Percentiles rank a stretch among this genome's conserved stretches.
Evolutionary conservation across 2,113 vertebrate species (phyloP).

Genomic region (Felis chaus): DNA sequence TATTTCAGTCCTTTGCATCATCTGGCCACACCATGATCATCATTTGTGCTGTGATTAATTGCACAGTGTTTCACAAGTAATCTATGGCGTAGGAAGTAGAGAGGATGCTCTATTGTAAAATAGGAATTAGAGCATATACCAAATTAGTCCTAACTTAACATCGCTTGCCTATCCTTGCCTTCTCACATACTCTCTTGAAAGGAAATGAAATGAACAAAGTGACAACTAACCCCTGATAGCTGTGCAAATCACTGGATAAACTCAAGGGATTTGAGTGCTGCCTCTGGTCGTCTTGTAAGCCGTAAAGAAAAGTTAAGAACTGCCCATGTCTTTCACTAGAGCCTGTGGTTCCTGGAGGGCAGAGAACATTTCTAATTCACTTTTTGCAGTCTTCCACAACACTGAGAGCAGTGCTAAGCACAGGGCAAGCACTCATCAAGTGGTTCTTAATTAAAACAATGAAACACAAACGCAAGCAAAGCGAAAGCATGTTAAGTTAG

Average conservation of each 20-base stretch:
- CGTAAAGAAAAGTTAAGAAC: not conserved
- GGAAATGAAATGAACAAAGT: not conserved
- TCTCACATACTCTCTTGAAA: not conserved
- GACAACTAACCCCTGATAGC: not conserved
- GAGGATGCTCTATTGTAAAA: not conserved
- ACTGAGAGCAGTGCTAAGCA: not conserved
- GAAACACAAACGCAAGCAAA: not conserved
- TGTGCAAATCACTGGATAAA: not conserved
- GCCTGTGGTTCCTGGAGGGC: not conserved
- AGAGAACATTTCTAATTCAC: not conserved
- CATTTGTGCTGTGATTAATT: not conserved
- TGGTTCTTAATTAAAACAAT: slow-evolving; percentile 6
- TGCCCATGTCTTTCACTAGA: not conserved
- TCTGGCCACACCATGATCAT: not conserved
- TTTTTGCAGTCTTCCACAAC: not conserved
- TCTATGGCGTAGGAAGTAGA: not conserved
- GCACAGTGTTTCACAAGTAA: not conserved
- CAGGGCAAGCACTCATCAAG: not conserved
- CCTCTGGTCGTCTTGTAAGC: not conserved
- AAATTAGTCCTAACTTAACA: not conserved
- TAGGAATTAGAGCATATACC: not conserved
- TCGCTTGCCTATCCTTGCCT: not conserved
- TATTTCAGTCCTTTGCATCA: not conserved
- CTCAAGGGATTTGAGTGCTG: not conserved
- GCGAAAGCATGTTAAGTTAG: not conserved